Percentiles rank a stretch among this genome's conserved stretches.
Evolutionary conservation across 2,888 invertebrate species (phyloP).

Genomic region (Meloe dianella): DNA sequence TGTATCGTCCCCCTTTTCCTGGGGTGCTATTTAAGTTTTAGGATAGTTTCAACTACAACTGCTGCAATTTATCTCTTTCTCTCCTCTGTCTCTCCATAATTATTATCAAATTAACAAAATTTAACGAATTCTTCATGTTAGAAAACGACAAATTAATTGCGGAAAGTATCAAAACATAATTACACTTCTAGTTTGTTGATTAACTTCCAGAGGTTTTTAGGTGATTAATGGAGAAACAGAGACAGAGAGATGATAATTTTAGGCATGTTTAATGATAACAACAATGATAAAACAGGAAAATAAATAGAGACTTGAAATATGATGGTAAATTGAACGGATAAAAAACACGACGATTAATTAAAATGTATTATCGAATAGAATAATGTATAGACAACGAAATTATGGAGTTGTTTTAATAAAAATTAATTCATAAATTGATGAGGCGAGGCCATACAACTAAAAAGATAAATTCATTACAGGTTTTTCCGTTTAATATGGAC

Average conservation of each 20-base stretch:
- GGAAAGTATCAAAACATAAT: constrained; percentile 8
- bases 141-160: constrained; percentile 9
- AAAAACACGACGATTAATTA: not conserved
- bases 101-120: constrained; percentile 5
- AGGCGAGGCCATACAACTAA: constrained; percentile 22
- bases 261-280: not conserved
- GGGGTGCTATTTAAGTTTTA: constrained; percentile 2
- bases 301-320: not conserved
- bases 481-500: not conserved
- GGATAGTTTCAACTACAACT: constrained; percentile 8
- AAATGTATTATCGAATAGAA: constrained; percentile 15
- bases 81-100: not conserved
- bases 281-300: not conserved
- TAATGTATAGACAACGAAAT: constrained; percentile 8
- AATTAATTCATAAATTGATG: constrained; percentile 30
- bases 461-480: constrained; percentile 8
- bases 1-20: not conserved
- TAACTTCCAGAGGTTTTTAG: not conserved
- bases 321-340: not conserved
- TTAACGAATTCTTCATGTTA: constrained; percentile 7
- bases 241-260: not conserved
- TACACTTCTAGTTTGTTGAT: constrained; percentile 1
- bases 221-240: not conserved
- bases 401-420: constrained; percentile 20
- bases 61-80: constrained; percentile 1